Evolutionary conservation across 2,888 invertebrate species (phyloP).

Genomic region (Callyntrura guangdongensis): DNA sequence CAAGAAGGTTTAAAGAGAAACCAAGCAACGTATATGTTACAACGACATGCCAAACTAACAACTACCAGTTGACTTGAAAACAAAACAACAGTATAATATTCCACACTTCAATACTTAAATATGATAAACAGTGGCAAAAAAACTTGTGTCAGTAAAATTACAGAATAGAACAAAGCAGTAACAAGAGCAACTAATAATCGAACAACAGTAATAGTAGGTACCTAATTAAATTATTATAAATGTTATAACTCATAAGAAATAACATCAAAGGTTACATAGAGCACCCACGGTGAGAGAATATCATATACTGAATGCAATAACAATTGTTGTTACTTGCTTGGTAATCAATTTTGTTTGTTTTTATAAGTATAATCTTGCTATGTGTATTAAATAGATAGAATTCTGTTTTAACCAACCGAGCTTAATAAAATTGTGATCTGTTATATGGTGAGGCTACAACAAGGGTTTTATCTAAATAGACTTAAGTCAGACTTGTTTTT

Average conservation of each 20-base stretch:
- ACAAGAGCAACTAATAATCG: background rate
- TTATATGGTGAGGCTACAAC: slow-evolving; percentile 42
- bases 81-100: background rate
- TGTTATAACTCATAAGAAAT: slow-evolving; percentile 4
- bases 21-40: background rate
- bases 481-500: slow-evolving; percentile 68
- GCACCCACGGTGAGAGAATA: slow-evolving; percentile 68
- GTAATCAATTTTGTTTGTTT: slow-evolving; percentile 30
- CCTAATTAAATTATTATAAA: background rate
- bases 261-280: slow-evolving; percentile 48
- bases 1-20: background rate
- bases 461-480: slow-evolving; percentile 25
- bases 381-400: slow-evolving; percentile 5
- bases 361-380: background rate
- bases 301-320: background rate
- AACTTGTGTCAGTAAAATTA: slow-evolving; percentile 17
- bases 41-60: background rate
- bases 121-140: background rate
- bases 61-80: slow-evolving; percentile 19
- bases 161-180: background rate
- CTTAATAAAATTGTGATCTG: slow-evolving; percentile 37
- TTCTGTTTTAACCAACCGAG: slow-evolving; percentile 1
- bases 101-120: background rate
- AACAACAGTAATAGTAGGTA: slow-evolving; percentile 13
- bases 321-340: slow-evolving; percentile 29